Base-by-base conservation (phyloP, 2,797 vertebrate genomes). In the Anabas testudineus region DNA sequence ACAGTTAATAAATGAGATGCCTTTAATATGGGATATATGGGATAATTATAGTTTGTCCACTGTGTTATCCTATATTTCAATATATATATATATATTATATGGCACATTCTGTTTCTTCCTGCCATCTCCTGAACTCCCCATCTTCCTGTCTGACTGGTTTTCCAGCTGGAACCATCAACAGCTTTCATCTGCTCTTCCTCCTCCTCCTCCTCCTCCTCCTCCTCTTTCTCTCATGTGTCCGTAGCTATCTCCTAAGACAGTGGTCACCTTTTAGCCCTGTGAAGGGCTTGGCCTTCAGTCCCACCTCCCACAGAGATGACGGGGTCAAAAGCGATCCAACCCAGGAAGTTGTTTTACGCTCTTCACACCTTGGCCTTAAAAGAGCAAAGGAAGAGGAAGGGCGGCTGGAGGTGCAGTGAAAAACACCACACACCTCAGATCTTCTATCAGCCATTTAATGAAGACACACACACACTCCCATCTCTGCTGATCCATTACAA, bases 281-380 rank as follows among this genome's bases (percentile, higher is more conserved):
- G 70, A 74, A 72, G 41, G 65, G 19, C 68, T 61, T 36, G 22
- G 65, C 65, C 76, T 74, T 77, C 71, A 68, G 68, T 65, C 66
- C 67, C 71, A 74, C 84, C 84, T 83, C 81, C 84, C 79, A 74
- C 86, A 2, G 42, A 81, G 83, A 78, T 9, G 6, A 52, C 4
- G 48, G 82, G 86, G 86, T 91, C 85, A 89, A 83, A 89, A 80
- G 54, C 70, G 65, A 68, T 81, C 66, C 85, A 81, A 78, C 66
- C 57, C 81, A 87, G 82, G 86, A 88, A 88, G 90, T 81, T 70
- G 82, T 87, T 87, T 90, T 83, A 88, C 73, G 55, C 67, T 74
- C 78, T 83, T 87, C 83, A 88, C 83, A 88, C 83, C 75, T 84
- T 73, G 66, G 36, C 61, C 42, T 81, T 78, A 54, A 81, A 71